Conservation (phyloP, 2,797 vertebrate species). For the Darevskia nairensis region DNA sequence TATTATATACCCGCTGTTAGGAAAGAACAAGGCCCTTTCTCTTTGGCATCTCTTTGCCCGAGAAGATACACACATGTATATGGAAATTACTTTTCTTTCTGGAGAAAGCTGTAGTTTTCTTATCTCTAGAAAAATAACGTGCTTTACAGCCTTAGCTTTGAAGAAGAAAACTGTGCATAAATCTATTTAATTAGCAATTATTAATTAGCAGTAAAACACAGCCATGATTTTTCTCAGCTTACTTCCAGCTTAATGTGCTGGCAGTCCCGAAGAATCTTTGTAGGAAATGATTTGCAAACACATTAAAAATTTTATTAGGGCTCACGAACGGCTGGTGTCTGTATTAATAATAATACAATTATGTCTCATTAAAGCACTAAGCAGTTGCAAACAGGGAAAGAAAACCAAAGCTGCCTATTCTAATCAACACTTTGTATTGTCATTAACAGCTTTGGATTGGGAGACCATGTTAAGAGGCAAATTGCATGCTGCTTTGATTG, state of each 20-base stretch:
- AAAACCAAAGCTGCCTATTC: background rate
- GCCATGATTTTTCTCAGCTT: constrained; percentile 18
- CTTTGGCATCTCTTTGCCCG: background rate
- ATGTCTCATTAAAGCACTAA: constrained; percentile 52
- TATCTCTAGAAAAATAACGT: background rate
- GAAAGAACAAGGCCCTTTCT: background rate
- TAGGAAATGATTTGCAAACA: constrained; percentile 33
- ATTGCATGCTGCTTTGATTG: constrained; percentile 45
- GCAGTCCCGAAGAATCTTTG: constrained; percentile 35
- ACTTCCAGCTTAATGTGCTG: constrained; percentile 5
- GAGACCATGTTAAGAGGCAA: constrained; percentile 53
- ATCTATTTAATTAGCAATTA: constrained; percentile 33
- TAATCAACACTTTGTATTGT: constrained; percentile 24
- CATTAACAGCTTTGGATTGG: constrained; percentile 17
- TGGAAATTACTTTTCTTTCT: background rate
- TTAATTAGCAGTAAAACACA: constrained; percentile 37
- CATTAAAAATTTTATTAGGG: constrained; percentile 6
- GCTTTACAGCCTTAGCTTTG: constrained; percentile 22
- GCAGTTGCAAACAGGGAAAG: constrained; percentile 38
- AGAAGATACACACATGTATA: background rate
- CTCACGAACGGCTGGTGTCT: constrained; percentile 21
- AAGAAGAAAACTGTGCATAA: constrained; percentile 32
- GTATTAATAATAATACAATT: constrained; percentile 50
- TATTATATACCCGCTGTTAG: background rate
- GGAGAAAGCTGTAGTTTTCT: background rate